Percentiles rank a stretch among this genome's conserved stretches.
Conservation (phyloP, 2,113 vertebrate species). For the Myotis lucifugus region DNA sequence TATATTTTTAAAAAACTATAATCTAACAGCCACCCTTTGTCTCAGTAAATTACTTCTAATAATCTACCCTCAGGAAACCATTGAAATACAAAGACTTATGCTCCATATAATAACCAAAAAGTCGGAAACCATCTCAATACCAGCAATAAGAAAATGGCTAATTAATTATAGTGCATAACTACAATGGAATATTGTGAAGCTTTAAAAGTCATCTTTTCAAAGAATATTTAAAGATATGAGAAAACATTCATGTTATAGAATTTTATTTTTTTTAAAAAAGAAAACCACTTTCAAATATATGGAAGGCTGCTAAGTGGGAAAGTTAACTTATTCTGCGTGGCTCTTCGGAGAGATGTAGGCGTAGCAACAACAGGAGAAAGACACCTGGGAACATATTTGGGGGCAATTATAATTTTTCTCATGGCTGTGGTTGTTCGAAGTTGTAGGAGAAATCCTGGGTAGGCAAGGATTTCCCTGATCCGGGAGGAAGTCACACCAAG, state of each 20-base stretch:
- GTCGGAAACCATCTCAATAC: constrained; percentile 48
- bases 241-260: constrained; percentile 50
- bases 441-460: not conserved
- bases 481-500: not conserved
- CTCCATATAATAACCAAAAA: constrained; percentile 62
- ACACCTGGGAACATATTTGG: not conserved
- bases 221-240: constrained; percentile 58
- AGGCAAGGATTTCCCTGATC: not conserved
- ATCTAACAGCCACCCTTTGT: constrained; percentile 32
- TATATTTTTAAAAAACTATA: constrained; percentile 2
- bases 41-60: constrained; percentile 54
- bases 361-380: not conserved
- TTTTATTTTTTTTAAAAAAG: constrained; percentile 7
- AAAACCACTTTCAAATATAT: constrained; percentile 25
- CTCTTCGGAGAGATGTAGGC: not conserved
- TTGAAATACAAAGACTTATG: constrained; percentile 60
- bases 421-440: not conserved
- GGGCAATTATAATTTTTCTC: not conserved
- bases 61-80: constrained; percentile 59
- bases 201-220: constrained; percentile 68
- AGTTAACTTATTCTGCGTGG: not conserved
- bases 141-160: constrained; percentile 62
- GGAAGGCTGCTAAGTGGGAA: not conserved
- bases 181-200: constrained; percentile 55
- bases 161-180: constrained; percentile 63